A percentile compares a stretch with the other conserved stretches of the same genome.
These are phyloP conservation scores for Chrysopa pallens DNA, from an alignment of 1,140 invertebrate species.

Conservation along the genomic window DNA sequence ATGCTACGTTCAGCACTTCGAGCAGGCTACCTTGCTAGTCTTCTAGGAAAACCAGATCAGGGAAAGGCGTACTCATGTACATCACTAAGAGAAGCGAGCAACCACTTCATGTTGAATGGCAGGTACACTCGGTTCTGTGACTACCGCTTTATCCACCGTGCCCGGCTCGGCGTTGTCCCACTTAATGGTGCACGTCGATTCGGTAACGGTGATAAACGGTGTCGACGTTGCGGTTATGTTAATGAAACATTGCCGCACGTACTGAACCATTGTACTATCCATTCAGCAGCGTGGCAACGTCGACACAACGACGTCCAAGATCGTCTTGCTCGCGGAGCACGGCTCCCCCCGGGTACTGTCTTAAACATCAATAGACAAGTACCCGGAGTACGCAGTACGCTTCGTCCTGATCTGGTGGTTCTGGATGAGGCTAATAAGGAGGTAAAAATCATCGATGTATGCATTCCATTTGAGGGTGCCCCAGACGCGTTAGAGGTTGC, in stretches of 20 bases:
- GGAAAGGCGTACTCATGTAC: too few species aligned
- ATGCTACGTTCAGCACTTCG: too few species aligned
- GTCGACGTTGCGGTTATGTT: slow-evolving; percentile 10
- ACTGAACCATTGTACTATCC: slow-evolving; percentile 12
- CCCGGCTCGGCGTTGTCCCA: too few species aligned
- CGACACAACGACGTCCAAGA: slow-evolving; percentile 1
- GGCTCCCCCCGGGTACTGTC: background rate
- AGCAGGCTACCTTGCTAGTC: too few species aligned
- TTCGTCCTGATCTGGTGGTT: slow-evolving; percentile 17
- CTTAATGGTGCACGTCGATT: too few species aligned
- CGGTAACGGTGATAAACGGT: slow-evolving; percentile 8
- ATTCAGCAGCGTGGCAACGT: slow-evolving; percentile 1
- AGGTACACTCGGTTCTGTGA: too few species aligned
- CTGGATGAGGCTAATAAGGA: slow-evolving; percentile 8
- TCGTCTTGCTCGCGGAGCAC: slow-evolving; percentile 6
- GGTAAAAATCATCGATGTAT: slow-evolving; percentile 16
- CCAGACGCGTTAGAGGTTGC: slow-evolving; percentile 7
- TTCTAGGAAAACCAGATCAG: too few species aligned
- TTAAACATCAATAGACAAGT: background rate
- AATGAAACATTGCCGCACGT: slow-evolving; percentile 16
- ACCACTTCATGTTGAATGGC: too few species aligned
- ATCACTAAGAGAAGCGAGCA: too few species aligned
- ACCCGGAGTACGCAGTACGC: slow-evolving; percentile 1
- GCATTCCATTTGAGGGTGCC: slow-evolving; percentile 21
- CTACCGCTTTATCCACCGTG: background rate